phyloP scores from a whole-genome alignment of 2,888 invertebrate species.

The Epistrophella euchroma region DNA sequence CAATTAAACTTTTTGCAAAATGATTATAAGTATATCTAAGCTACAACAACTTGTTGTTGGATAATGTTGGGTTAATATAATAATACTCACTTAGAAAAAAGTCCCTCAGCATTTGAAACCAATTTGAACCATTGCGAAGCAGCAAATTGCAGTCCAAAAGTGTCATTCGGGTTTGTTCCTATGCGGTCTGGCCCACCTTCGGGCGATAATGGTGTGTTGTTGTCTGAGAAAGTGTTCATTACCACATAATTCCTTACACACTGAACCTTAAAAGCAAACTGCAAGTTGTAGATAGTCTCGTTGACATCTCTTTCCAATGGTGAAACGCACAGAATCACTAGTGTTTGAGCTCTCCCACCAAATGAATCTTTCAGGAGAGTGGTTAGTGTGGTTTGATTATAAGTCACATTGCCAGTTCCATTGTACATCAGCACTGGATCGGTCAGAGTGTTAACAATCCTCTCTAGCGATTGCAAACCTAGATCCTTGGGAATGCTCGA shows the following conservation, averaged over 20 bases:
- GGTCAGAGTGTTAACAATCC: conserved; percentile 87
- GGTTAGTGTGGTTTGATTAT: conserved; percentile 88
- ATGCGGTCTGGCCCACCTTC: conserved; percentile 76
- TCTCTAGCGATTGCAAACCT: conserved; percentile 88
- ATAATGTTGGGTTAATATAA: not conserved
- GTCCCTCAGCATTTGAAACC: conserved; percentile 92
- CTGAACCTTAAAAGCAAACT: conserved; percentile 88
- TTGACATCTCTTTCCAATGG: conserved; percentile 88
- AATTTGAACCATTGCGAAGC: conserved; percentile 92
- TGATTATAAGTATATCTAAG: not conserved
- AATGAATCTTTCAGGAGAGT: conserved; percentile 90
- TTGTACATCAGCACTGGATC: conserved; percentile 82
- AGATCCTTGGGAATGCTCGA: conserved; percentile 86
- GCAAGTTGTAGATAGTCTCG: conserved; percentile 89
- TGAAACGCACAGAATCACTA: conserved; percentile 90
- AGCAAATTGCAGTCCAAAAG: conserved; percentile 91
- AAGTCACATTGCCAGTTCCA: conserved; percentile 82
- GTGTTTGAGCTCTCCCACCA: conserved; percentile 90
- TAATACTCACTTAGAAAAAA: conserved; percentile 86
- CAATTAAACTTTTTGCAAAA: too few relatives aligned
- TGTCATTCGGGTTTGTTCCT: conserved; percentile 72
- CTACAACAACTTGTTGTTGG: not conserved
- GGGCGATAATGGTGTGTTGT: conserved; percentile 85
- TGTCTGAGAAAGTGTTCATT: conserved; percentile 88
- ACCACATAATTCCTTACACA: conserved; percentile 89